phyloP scores from a whole-genome alignment of 2,797 vertebrate species.

The Adrianichthys oophorus region DNA sequence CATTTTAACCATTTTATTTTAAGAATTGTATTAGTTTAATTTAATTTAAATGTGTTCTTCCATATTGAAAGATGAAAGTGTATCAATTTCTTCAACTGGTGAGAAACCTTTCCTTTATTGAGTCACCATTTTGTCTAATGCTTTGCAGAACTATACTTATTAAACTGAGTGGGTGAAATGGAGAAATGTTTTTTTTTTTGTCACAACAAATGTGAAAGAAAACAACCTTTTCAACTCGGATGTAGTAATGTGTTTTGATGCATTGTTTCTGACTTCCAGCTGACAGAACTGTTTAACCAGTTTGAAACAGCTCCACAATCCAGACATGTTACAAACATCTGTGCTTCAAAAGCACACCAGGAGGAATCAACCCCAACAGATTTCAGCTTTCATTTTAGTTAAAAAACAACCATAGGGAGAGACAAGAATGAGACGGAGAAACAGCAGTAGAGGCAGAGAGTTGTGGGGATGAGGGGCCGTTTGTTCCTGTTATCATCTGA shows the following conservation, averaged over 20 bases:
- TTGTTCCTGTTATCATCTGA: slow-evolving; percentile 33
- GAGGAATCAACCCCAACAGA: slow-evolving; percentile 54
- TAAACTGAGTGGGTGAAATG: background rate
- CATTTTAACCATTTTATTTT: too few species aligned
- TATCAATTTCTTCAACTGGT: too few species aligned
- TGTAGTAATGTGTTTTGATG: slow-evolving; percentile 26
- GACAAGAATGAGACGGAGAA: slow-evolving; percentile 13
- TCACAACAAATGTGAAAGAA: background rate
- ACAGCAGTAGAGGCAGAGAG: slow-evolving; percentile 8
- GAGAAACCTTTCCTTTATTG: too few species aligned
- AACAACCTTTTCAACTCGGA: background rate
- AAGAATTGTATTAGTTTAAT: too few species aligned
- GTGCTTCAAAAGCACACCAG: slow-evolving; percentile 54
- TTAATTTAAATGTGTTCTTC: too few species aligned
- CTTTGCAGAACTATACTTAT: background rate
- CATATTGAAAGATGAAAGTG: too few species aligned
- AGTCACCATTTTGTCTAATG: background rate
- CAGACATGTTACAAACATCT: slow-evolving; percentile 37
- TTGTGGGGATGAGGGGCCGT: slow-evolving; percentile 12
- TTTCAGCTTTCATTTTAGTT: slow-evolving; percentile 49
- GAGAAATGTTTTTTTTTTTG: background rate
- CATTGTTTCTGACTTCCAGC: slow-evolving; percentile 7
- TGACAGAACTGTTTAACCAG: slow-evolving; percentile 30
- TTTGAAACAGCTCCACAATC: slow-evolving; percentile 26
- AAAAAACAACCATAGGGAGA: slow-evolving; percentile 41